These are phyloP conservation scores for Oncorhynchus mykiss DNA, from an alignment of 2,113 vertebrate genomes.

Conservation along the genomic window DNA sequence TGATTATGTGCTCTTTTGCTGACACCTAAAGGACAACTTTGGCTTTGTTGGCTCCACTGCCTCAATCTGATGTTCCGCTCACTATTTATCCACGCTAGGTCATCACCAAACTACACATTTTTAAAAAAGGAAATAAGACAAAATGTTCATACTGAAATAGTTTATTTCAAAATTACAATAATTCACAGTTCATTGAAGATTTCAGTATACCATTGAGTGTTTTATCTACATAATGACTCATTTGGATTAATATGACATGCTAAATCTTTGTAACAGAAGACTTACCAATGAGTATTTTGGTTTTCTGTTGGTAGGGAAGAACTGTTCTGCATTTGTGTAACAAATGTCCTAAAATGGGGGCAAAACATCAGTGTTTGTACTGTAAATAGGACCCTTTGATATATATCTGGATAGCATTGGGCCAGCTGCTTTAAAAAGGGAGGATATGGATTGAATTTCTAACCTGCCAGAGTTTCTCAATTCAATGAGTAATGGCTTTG, in stretches of 20 bases:
- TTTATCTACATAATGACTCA: constrained; percentile 13
- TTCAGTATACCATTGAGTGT: constrained; percentile 52
- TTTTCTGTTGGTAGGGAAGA: background rate
- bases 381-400: background rate
- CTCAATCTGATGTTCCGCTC: background rate
- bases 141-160: constrained; percentile 37
- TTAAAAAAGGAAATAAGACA: background rate
- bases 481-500: background rate
- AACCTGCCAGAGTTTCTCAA: background rate
- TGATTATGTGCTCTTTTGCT: constrained; percentile 51
- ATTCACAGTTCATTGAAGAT: constrained; percentile 69
- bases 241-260: background rate
- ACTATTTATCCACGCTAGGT: background rate
- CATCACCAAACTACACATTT: background rate
- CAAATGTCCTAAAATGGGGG: background rate
- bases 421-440: background rate
- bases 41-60: constrained; percentile 37
- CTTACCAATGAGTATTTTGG: background rate
- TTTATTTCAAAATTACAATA: constrained; percentile 64
- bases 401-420: background rate
- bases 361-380: background rate
- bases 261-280: background rate
- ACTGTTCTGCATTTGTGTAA: background rate
- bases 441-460: background rate
- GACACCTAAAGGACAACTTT: constrained; percentile 73